phyloP scores from a whole-genome alignment of 1,140 invertebrate genomes.

The Leptopilina boulardi region DNA sequence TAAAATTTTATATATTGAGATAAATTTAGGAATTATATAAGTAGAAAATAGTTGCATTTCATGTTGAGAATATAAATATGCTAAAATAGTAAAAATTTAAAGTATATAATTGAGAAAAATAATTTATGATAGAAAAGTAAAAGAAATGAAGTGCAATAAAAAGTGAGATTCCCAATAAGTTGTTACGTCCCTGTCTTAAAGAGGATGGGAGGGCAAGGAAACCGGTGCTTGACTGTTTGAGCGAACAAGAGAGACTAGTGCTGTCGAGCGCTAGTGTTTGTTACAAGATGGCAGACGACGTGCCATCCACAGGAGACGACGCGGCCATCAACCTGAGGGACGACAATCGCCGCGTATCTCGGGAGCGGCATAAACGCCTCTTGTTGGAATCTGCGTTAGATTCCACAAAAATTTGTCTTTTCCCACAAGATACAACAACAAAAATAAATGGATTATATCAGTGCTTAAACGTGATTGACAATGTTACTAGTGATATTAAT shows the following conservation, averaged over 20 bases:
- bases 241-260: slow-evolving; percentile 8
- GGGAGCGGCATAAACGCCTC: slow-evolving; percentile 63
- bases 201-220: background rate
- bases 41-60: too few species aligned
- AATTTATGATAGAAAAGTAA: too few species aligned
- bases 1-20: too few species aligned
- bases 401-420: slow-evolving; percentile 39
- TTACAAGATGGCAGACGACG: slow-evolving; percentile 72
- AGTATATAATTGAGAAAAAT: too few species aligned
- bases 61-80: too few species aligned
- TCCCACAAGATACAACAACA: slow-evolving; percentile 21
- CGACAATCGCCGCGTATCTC: slow-evolving; percentile 53
- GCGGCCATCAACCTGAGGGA: slow-evolving; percentile 54
- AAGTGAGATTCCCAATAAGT: too few species aligned
- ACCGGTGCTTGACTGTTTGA: background rate
- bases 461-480: slow-evolving; percentile 16
- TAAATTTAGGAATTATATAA: too few species aligned
- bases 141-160: too few species aligned
- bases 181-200: background rate
- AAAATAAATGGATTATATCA: slow-evolving; percentile 34
- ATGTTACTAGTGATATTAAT: slow-evolving; percentile 11
- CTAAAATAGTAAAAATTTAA: too few species aligned
- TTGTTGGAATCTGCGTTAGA: slow-evolving; percentile 37
- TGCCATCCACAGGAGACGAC: slow-evolving; percentile 67
- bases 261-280: background rate